Evolutionary conservation across 2,797 vertebrate genomes (phyloP), one percentile per base, ranked within the genome.

Genomic region (Borostomias antarcticus): DNA sequence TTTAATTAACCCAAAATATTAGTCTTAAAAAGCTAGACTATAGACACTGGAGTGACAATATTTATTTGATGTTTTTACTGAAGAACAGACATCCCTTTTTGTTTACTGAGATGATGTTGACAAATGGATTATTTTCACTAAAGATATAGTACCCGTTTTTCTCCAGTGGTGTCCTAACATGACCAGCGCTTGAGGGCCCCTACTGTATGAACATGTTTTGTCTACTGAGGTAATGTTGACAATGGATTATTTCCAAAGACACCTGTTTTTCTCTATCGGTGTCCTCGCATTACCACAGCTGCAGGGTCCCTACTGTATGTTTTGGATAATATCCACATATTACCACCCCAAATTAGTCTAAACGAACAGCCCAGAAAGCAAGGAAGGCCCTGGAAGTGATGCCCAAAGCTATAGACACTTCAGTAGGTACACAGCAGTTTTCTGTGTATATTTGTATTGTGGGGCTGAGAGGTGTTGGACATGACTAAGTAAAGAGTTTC

Each of bases 51-150:
- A 32, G 60, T 25, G 26, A 62, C 58, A 65, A 60, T 10, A 68
- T 58, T 63, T 37, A 54, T 54, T 33, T 50, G 58, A 32, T 19
- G 29, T 64, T 1, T 60, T 76, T 73, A 68, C 26, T 63, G 48
- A 62, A 74, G 72, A 63, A 67, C 66, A 64, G 1, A 9, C 68
- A 57, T 73, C 67, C n/a, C n/a, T n/a, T n/a, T 43, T 75, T 78
- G 85, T 86, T 89, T 82, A 81, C 62, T 83, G 72, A 84, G 77
- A 71, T 83, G 84, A 87, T 85, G 85, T 85, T 87, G 85, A 88
- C 76, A 72, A 76, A 86, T 82, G 79, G 78, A 60, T 86, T 69
- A 85, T 86, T 89, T 89, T 80, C 80, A 79, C 81, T 67, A 61
- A 83, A 81, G 78, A n/a, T n/a, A n/a, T n/a, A n/a, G n/a, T n/a